Evolutionary conservation across 1,140 invertebrate species (phyloP), one percentile per base, ranked within the genome.

Genomic region (Hyphantria cunea): DNA sequence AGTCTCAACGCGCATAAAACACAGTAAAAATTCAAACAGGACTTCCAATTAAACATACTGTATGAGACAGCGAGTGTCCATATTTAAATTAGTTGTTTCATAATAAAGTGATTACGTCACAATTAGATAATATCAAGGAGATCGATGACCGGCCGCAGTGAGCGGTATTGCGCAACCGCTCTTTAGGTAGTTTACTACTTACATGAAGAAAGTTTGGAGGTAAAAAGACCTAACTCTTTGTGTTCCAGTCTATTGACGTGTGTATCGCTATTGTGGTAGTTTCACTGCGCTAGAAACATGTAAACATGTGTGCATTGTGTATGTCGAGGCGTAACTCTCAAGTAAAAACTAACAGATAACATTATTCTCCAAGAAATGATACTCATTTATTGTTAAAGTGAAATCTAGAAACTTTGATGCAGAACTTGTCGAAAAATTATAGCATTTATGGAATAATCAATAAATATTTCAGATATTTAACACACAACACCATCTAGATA

Each of bases 111-210:
- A 64, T 82, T 74, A 76, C 72, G 73, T 68, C 84, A 84, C 76
- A 86, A 82, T 81, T 86, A 84, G 81, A 84, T 86, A 86, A 81
- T 82, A 53, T 44, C 33, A 51, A 68, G 60, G 54, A 70, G 73
- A 77, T 76, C 73, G 72, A 72, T 75, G 72, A 68, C 60, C 68
- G 67, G 67, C 33, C 52, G 50, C 66, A 66, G 81, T 71, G 75
- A 82, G 52, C 54, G 73, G 74, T 42, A 33, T 84, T 84, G 70
- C 70, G 63, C 68, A 81, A 84, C 12, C 55, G 56, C 63, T 67
- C 17, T 25, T 25, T 67, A 60, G 60, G 68, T 72, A 47, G 53
- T 48, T 45, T 69, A 47, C 34, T 67, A 70, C 50, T 61, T 64
- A 72, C 64, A 65, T 55, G 63, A 80, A 77, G 78, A 79, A 74